Percentiles rank a stretch among this genome's conserved stretches.
phyloP scores from a whole-genome alignment of 2,797 vertebrate genomes.

The Sitta carolinensis region DNA sequence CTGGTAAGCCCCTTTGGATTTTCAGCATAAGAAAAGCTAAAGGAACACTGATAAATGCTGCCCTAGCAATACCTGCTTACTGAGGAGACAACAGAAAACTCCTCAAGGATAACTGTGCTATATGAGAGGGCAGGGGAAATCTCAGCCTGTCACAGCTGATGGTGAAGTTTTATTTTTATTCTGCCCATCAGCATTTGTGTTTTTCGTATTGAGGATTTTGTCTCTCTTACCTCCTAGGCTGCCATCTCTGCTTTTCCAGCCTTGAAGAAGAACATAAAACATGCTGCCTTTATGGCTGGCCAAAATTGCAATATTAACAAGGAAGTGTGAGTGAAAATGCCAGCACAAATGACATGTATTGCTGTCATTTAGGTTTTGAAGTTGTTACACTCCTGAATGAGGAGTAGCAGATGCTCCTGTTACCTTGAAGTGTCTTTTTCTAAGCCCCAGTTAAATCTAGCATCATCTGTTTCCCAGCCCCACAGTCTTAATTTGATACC shows the following conservation, averaged over 20 bases:
- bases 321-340: not conserved
- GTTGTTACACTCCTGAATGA: not conserved
- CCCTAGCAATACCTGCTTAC: not conserved
- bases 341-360: not conserved
- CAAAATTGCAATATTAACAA: not conserved
- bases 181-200: not conserved
- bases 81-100: not conserved
- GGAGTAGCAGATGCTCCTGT: not conserved
- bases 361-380: not conserved
- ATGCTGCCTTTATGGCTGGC: not conserved
- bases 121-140: not conserved
- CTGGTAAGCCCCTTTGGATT: not conserved
- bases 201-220: not conserved
- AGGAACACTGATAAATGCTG: not conserved
- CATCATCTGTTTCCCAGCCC: not conserved
- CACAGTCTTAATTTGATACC: not conserved
- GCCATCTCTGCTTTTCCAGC: not conserved
- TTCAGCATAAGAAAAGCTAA: not conserved
- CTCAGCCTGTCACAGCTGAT: not conserved
- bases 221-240: not conserved
- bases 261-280: not conserved
- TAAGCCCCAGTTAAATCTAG: not conserved
- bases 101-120: not conserved
- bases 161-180: not conserved
- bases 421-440: conserved; percentile 19